Base-by-base conservation (phyloP, 2,113 vertebrate genomes). In the Edolisoma coerulescens region DNA sequence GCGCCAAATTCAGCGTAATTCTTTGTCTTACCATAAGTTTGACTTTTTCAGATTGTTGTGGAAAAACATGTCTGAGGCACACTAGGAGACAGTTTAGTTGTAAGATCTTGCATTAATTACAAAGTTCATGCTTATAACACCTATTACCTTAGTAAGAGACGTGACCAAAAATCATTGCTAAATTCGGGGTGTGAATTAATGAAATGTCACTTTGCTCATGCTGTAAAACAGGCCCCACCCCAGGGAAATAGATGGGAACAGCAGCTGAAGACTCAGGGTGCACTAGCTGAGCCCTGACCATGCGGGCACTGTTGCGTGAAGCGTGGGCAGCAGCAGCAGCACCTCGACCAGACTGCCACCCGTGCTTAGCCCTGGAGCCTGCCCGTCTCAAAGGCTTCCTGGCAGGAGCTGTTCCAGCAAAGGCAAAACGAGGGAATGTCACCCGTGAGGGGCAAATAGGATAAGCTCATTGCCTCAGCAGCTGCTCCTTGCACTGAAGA, bases 361-460 rank as follows among this genome's bases (percentile, higher is more conserved):
- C 6, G 7, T 59, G 57, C 27, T 85, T 20, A 47, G 64, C 30
- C 49, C 42, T 47, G 28, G 27, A 45, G 7, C 24, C 30, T 76
- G 57, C 49, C 50, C 0, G 0, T 56, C 52, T 27, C 0, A 0
- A 75, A 63, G 32, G 33, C n/a, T 93, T 71, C 74, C 41, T 65
- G 74, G 37, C 47, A 85, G 33, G 16, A 0, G 3, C 56, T 1
- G 3, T 10, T 39, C 63, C 15, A 77, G 63, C 24, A 21, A 16
- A 13, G 32, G 53, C 28, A 90, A 44, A 77, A 53, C 45, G 20
- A 37, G 33, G 26, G 22, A 76, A 37, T 26, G 32, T 39, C 54
- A 49, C 32, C 49, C 64, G 27, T 2, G 7, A 86, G 32, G 37
- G 37, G 49, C n/a, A 64, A 30, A 61, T 7, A 44, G 45, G 68